Conservation (phyloP, 2,797 vertebrate genomes). For the Diglossa cyanea region DNA sequence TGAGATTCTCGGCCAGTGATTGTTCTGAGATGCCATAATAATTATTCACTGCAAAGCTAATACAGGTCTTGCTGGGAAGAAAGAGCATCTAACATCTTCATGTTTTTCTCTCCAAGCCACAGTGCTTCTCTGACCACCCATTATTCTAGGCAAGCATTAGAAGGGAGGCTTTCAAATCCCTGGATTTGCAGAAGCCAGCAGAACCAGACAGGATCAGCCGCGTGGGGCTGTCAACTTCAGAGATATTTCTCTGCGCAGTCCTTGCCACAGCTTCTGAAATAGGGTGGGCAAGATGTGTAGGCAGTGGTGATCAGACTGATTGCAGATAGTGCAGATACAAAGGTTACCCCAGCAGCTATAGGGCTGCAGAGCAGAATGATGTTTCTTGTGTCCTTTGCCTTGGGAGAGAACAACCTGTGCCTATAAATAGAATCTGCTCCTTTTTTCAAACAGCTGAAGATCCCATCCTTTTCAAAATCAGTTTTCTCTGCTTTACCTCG, state of each 20-base stretch:
- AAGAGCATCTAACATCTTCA: neutral
- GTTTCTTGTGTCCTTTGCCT: neutral
- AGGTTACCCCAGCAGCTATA: neutral
- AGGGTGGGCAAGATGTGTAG: neutral
- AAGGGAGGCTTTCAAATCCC: neutral
- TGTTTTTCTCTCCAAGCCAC: neutral
- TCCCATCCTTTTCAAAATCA: neutral
- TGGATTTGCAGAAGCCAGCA: neutral
- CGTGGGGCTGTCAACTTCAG: neutral
- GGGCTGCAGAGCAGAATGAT: neutral
- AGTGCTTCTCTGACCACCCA: neutral
- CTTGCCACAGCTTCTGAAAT: neutral
- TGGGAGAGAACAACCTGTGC: neutral
- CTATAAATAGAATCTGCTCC: neutral
- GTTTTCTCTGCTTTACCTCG: constrained; percentile 23
- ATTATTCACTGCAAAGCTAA: neutral
- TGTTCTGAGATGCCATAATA: neutral
- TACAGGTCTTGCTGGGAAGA: neutral
- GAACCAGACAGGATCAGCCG: neutral
- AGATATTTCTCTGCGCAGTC: neutral
- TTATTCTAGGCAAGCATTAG: neutral
- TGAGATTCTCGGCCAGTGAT: neutral
- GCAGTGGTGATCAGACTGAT: neutral
- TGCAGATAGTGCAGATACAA: neutral
- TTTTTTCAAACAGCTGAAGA: neutral